Evolutionary conservation across 2,888 invertebrate species (phyloP).

Genomic region (Parapristionchus giblindavisi): DNA sequence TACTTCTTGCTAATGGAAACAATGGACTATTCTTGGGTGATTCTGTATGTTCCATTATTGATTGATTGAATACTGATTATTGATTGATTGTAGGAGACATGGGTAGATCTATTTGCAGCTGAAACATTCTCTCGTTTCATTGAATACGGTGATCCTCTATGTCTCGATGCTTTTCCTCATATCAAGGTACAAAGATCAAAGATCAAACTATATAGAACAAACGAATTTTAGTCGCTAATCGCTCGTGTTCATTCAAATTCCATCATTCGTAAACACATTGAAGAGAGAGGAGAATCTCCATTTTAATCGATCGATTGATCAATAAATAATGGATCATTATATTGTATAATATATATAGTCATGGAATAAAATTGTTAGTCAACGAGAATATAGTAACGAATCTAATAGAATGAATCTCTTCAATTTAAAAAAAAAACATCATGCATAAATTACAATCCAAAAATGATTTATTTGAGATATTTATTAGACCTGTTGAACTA

Average conservation of each 20-base stretch:
- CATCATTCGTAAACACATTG: constrained; percentile 55
- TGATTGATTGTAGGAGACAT: constrained; percentile 50
- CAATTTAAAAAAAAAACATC: no score
- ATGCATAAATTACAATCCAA: no score
- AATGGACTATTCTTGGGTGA: constrained; percentile 59
- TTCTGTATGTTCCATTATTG: constrained; percentile 41
- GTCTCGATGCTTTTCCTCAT: constrained; percentile 62
- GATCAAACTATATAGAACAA: background rate
- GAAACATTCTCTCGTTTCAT: constrained; percentile 58
- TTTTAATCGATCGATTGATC: no score
- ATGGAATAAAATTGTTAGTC: no score
- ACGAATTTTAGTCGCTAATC: constrained; percentile 50
- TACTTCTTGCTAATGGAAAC: constrained; percentile 61
- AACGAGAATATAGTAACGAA: no score
- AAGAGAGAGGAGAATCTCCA: constrained; percentile 44
- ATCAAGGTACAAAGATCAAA: constrained; percentile 45
- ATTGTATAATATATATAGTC: no score
- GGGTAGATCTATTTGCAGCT: constrained; percentile 65
- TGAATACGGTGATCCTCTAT: constrained; percentile 59
- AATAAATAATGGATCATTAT: no score
- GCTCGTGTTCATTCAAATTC: constrained; percentile 61
- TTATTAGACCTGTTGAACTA: no score
- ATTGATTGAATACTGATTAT: background rate
- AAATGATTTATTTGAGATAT: no score
- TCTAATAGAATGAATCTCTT: no score